Evolutionary conservation across 92 coral and sea anemone genomes (phyloP), one percentile per base, ranked within the genome.

Genomic region (Epizoanthus rinbou): DNA sequence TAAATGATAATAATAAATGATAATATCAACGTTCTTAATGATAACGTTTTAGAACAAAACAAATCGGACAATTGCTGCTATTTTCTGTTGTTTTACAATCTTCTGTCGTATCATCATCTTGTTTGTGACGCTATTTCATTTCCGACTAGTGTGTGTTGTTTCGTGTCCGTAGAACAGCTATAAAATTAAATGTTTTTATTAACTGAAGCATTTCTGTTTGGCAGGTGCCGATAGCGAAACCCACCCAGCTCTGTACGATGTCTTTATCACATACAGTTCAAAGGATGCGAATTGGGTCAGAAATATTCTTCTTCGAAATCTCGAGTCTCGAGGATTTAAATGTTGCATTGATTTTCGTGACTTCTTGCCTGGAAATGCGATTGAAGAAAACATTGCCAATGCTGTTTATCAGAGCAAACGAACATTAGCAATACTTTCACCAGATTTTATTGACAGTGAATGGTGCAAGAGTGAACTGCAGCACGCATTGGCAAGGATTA

Each of bases 271-370:
- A 58, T 95, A 88, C 83, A 93, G 97, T 74, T 84, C 82, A 3
- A 93, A 86, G 54, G 98, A 95, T 75, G 90, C 79, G 0, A 75
- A 19, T 50, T 93, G 93, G 87, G 98, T 92, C 54, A 89, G 86
- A 37, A 80, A 84, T 9, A 79, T 87, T 24, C 78, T 87, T 45
- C 57, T 58, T 15, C 85, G 75, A 31, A 84, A 83, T 87, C 88
- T 95, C 53, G 98, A 95, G 84, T 60, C 80, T 19, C 85, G 91
- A 45, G 91, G 86, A 14, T 93, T 89, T 68, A 74, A 50, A n/a
- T 91, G 94, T 59, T 93, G 95, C 43, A 81, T 93, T 41, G 95
- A 95, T 74, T 83, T 85, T 58, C 86, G 94, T 7, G 94, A 95
- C 85, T 95, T 95, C 64, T 21, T 79, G 23, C 91, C 90, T 22